phyloP scores from a whole-genome alignment of 35 echinoderm and acorn worm species.

The Ophioderma brevispina region DNA sequence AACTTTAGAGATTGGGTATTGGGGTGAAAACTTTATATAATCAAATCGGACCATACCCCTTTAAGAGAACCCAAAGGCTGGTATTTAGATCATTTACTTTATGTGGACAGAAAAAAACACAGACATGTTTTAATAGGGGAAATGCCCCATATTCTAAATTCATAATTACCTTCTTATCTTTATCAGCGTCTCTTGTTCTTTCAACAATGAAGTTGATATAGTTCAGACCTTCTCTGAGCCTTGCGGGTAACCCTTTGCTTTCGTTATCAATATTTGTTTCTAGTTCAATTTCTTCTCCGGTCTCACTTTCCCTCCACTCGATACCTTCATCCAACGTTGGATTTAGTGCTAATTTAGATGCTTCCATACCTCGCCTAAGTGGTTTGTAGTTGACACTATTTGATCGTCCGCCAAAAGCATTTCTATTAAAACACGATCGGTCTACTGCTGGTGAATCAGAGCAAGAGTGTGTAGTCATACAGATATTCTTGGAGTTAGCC shows the following conservation, averaged over 20 bases:
- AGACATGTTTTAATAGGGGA: no score
- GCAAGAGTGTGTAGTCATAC: neutral
- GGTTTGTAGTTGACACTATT: conserved; percentile 1
- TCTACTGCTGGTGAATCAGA: conserved; percentile 63
- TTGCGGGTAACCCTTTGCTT: conserved; percentile 29
- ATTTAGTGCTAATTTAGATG: conserved; percentile 5
- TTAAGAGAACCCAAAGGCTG: no score
- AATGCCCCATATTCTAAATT: no score
- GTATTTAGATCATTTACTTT: no score
- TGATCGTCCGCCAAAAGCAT: neutral
- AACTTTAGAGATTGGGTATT: no score
- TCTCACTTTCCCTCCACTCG: conserved; percentile 61
- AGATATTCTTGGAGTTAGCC: neutral
- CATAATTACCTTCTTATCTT: conserved; percentile 61
- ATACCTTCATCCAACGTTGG: conserved; percentile 20
- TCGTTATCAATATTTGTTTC: conserved; percentile 50
- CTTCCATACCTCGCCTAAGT: neutral
- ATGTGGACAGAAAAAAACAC: no score
- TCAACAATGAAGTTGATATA: conserved; percentile 80
- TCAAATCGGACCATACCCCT: no score
- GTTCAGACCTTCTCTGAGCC: conserved; percentile 68
- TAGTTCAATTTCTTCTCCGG: conserved; percentile 69
- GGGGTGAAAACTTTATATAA: no score
- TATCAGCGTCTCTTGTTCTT: conserved; percentile 77
- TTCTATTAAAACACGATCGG: conserved; percentile 64